Conservation (phyloP, 2,113 vertebrate genomes). For the Tautogolabrus adspersus region DNA sequence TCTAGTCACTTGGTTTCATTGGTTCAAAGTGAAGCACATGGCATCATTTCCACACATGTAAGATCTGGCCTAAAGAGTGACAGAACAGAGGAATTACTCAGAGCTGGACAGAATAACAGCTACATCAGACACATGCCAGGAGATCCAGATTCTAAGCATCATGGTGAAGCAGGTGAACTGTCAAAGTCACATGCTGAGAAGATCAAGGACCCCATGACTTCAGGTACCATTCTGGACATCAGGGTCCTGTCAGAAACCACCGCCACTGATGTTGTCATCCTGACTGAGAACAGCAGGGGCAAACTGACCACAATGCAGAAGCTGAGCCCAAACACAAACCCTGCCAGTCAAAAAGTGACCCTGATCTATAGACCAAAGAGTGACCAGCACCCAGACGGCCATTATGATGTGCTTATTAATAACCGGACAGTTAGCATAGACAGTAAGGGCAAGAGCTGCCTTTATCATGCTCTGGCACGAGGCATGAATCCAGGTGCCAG, state of each 20-base stretch:
- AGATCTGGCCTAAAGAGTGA: conserved; percentile 8
- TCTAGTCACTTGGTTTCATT: conserved; percentile 36
- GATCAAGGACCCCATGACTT: neutral
- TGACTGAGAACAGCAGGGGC: conserved; percentile 20
- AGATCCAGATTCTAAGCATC: neutral
- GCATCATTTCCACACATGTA: neutral
- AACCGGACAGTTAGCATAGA: conserved; percentile 6
- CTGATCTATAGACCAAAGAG: conserved; percentile 50
- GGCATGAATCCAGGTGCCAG: conserved; percentile 20
- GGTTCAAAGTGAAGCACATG: conserved; percentile 12
- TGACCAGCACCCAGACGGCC: conserved; percentile 9
- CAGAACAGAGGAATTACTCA: conserved; percentile 22
- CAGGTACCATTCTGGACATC: conserved; percentile 34
- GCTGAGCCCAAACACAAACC: conserved; percentile 2
- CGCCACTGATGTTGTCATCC: conserved; percentile 25
- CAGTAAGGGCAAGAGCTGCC: neutral
- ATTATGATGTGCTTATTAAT: conserved; percentile 34
- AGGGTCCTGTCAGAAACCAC: conserved; percentile 42
- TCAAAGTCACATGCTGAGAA: neutral
- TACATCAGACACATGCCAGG: conserved; percentile 14
- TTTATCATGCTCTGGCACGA: conserved; percentile 28
- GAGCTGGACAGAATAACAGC: conserved; percentile 39
- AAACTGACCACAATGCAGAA: conserved; percentile 22
- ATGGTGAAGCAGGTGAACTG: accelerated
- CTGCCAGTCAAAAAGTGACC: conserved; percentile 11